Conservation (phyloP, 2,888 invertebrate species). For the Drosophila cracens region DNA sequence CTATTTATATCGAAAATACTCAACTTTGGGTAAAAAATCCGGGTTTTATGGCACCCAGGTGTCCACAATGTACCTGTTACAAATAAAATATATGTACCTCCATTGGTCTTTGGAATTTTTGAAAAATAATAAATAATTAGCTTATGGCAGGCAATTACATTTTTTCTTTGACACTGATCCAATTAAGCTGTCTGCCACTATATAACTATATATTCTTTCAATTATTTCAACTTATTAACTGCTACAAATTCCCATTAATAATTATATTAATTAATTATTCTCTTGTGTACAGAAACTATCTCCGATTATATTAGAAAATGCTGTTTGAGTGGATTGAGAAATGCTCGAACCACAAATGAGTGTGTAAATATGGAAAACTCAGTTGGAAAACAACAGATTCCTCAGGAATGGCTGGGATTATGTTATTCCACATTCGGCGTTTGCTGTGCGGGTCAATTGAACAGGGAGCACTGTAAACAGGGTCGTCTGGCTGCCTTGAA, state of each 20-base stretch:
- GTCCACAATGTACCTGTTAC: no score
- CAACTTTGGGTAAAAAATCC: no score
- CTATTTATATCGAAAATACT: no score
- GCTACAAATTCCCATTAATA: not conserved
- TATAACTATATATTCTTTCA: not conserved
- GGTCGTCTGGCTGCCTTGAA: slow-evolving; percentile 81
- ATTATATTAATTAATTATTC: not conserved
- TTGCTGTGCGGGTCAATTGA: slow-evolving; percentile 87
- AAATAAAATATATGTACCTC: no score
- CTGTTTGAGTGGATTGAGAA: slow-evolving; percentile 86
- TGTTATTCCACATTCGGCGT: slow-evolving; percentile 88
- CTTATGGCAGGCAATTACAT: no score
- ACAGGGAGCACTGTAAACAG: slow-evolving; percentile 82
- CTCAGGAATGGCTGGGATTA: slow-evolving; percentile 86
- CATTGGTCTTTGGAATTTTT: no score
- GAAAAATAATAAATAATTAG: no score
- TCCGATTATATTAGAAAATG: slow-evolving; percentile 84
- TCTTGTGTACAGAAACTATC: slow-evolving; percentile 63
- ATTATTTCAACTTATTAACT: not conserved
- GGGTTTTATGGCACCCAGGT: no score
- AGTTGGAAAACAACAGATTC: slow-evolving; percentile 85
- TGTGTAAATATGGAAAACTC: slow-evolving; percentile 85
- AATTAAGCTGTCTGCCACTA: no score
- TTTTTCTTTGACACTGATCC: no score
- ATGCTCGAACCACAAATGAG: slow-evolving; percentile 85